phyloP scores from a whole-genome alignment of 2,797 vertebrate genomes.

The Poeciliopsis paucimaculata region DNA sequence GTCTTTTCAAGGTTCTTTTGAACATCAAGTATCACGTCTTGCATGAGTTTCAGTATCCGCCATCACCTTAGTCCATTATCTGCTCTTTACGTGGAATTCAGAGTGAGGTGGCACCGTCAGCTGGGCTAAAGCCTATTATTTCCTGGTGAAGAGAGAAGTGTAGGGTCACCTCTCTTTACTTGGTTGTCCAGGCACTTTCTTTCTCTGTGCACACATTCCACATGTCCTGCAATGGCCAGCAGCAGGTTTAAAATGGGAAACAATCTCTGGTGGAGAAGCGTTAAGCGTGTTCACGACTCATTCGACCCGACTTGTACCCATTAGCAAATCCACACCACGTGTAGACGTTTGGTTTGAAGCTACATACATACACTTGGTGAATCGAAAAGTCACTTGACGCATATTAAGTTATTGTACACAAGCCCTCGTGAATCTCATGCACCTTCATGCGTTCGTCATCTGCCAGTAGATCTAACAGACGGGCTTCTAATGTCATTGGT shows the following conservation, averaged over 20 bases:
- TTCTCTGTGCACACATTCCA: slow-evolving; percentile 62
- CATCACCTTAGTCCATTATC: slow-evolving; percentile 43
- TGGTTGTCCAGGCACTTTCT: slow-evolving; percentile 63
- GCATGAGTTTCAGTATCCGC: slow-evolving; percentile 63
- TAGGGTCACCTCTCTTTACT: slow-evolving; percentile 26
- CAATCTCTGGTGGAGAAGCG: slow-evolving; percentile 36
- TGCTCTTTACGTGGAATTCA: slow-evolving; percentile 64
- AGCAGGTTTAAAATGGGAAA: slow-evolving; percentile 59
- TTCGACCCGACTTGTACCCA: slow-evolving; percentile 47
- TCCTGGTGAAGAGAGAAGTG: slow-evolving; percentile 63
- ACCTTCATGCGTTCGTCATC: background rate
- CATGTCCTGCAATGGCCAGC: slow-evolving; percentile 68
- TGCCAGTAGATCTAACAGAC: slow-evolving; percentile 6
- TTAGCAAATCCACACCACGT: slow-evolving; percentile 31
- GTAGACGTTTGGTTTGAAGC: slow-evolving; percentile 60
- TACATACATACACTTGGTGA: slow-evolving; percentile 31
- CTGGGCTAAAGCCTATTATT: slow-evolving; percentile 70
- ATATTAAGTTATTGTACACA: background rate
- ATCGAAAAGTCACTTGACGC: background rate
- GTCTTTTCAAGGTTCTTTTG: slow-evolving; percentile 51
- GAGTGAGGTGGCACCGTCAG: slow-evolving; percentile 65
- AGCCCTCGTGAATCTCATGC: background rate
- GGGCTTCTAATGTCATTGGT: slow-evolving; percentile 17
- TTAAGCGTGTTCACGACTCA: slow-evolving; percentile 27
- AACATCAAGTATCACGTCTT: slow-evolving; percentile 71